Base-by-base conservation (phyloP, 2,797 vertebrate species). In the Zenarchopterus dispar region DNA sequence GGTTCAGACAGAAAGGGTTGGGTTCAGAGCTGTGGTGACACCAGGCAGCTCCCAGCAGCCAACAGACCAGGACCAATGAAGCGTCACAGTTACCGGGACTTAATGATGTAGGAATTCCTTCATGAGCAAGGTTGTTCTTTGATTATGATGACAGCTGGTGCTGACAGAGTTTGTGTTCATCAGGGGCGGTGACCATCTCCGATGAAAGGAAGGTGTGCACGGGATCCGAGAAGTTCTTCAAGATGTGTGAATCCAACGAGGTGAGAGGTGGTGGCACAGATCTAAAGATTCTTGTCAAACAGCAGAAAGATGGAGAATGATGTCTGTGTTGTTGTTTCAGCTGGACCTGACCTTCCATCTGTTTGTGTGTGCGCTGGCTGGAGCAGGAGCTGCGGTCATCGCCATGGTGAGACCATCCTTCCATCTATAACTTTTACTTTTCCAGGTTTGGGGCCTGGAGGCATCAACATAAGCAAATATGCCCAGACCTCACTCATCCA, bases 291-390 rank as follows among this genome's bases (percentile, higher is more conserved):
- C 6, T 9, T 3, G 5, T 15, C 3, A 7, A 19, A 26, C 2
- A 2, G 52, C 16, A 18, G 59, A 11, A 13, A 4, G 15, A 6
- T 15, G 8, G 1, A 46, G 4, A 7, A 17, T 36, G 24, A 47
- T n/a, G 6, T 21, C 5, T 21, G 0, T 67, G 49, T 47, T 47
- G 17, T 62, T 77, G 24, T 81, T 84, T 1, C 94, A 99, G 97
- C 93, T 99, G 88, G 97, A 99, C 89, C 91, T 99, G 96, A 99
- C 97, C 39, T 99, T 99, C 92, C 97, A 99, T 82, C 94, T 99
- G 92, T 99, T 97, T 62, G 96, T 99, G 41, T 97, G 97, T 56
- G 97, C 97, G 7, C 95, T 99, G 86, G 97, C 97, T 45, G 97
- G 97, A 85, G 97, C 97, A 39, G 97, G 97, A 87, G 97, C 97